phyloP scores from a whole-genome alignment of 2,113 vertebrate species.

The Brienomyrus longianalis region DNA sequence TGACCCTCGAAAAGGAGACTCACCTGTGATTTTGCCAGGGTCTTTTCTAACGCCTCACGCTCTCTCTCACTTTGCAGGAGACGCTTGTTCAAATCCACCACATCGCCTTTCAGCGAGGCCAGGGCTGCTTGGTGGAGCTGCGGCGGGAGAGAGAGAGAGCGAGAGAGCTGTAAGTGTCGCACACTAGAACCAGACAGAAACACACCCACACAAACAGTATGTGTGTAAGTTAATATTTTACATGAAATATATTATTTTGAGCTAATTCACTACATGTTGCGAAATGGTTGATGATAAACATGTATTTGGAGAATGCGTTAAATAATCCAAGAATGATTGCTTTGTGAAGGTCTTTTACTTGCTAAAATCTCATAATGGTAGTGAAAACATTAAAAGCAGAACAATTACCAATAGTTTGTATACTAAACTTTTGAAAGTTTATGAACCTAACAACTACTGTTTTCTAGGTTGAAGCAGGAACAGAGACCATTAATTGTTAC shows the following conservation, averaged over 20 bases:
- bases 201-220: neutral
- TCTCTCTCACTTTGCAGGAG: conserved; percentile 75
- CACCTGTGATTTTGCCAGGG: conserved; percentile 76
- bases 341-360: neutral
- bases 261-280: neutral
- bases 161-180: neutral
- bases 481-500: neutral
- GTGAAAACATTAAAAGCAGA: neutral
- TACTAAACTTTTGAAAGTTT: neutral
- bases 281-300: too few species aligned
- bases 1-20: neutral
- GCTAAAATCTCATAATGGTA: neutral
- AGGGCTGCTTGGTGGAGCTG: conserved; percentile 77
- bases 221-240: neutral
- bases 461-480: neutral
- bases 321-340: neutral
- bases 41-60: conserved; percentile 73
- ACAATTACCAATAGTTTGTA: neutral
- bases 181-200: neutral
- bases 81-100: conserved; percentile 75
- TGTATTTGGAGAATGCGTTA: neutral
- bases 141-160: neutral
- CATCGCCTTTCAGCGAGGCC: conserved; percentile 76
- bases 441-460: neutral
- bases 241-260: neutral